Conservation (phyloP, 2,113 vertebrate species). For the Prietella phreatophila region DNA sequence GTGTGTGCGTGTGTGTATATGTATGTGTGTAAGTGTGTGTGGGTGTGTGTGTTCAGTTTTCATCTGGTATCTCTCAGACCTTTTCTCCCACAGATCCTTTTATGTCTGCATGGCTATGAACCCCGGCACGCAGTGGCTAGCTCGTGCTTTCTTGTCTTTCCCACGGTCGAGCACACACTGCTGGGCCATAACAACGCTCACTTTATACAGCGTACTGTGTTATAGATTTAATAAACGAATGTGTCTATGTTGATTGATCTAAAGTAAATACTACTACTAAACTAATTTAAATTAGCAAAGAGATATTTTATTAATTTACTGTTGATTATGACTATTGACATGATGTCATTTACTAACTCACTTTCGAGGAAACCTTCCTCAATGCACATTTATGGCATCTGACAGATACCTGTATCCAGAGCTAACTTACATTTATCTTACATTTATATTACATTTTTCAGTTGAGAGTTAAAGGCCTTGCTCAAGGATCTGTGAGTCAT, state of each 20-base stretch:
- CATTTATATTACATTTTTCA: neutral
- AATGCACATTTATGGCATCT: neutral
- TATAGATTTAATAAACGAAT: too few species aligned
- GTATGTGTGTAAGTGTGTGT: constrained; percentile 6
- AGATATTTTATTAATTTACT: too few species aligned
- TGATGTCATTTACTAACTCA: too few species aligned
- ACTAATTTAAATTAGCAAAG: too few species aligned
- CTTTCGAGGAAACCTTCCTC: too few species aligned
- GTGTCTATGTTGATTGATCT: neutral
- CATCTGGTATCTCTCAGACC: constrained; percentile 34
- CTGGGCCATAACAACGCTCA: constrained; percentile 24
- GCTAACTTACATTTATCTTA: neutral
- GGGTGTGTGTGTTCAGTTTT: constrained; percentile 36
- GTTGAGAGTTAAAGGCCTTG: neutral
- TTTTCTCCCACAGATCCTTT: constrained; percentile 38
- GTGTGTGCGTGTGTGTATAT: constrained; percentile 22
- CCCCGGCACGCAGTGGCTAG: constrained; percentile 18
- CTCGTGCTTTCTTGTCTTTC: constrained; percentile 16
- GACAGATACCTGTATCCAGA: neutral
- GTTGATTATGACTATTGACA: too few species aligned
- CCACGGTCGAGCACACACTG: constrained; percentile 25
- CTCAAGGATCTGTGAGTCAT: too few species aligned
- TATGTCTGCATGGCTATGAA: constrained; percentile 29
- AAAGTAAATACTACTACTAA: too few species aligned
- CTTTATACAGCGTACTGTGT: neutral